Base-by-base conservation (phyloP, 2,888 invertebrate species). In the Acleris sparsana region DNA sequence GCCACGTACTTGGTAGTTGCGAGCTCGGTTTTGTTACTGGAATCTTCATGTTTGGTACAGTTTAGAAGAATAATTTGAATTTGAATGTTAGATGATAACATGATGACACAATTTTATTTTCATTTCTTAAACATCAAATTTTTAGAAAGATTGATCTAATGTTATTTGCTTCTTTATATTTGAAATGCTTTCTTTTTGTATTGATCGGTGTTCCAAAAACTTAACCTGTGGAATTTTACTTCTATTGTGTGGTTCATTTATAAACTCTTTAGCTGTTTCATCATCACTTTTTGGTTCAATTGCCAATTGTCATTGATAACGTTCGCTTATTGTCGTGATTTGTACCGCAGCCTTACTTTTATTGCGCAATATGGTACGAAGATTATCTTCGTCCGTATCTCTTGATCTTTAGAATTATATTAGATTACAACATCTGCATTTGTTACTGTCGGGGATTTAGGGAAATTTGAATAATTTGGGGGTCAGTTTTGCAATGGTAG, bases 1-100 rank as follows among this genome's bases (percentile, higher is more conserved):
- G 82, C 81, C 81, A 83, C 80, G 64, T 53, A 56, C 63, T 53
- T 77, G 81, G 75, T 82, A 70, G 81, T 71, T 77, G 75, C 75
- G 84, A 82, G 83, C 84, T 74, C 79, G 75, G 80, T 83, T 73
- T 71, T 69, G 66, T 67, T 46, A 66, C 57, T 71, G 75, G 72
- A 74, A 78, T 70, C 71, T 70, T 71, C 72, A 46, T 75, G n/a
- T 53, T 53, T 25, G 78, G 75, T 69, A 57, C 72, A 78, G 79
- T 68, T 63, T 63, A 71, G 29, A 62, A 70, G 58, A 39, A n/a
- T 2, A 17, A 3, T 33, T 33, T 7, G 9, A 33, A 9, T 33
- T 33, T 25, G 25, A n/a, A 25, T 25, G 25, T 25, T 25, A 25
- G 25, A 5, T 11, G 11, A 33, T 3, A 33, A 33, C 11, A 6